A percentile compares a stretch with the other conserved stretches of the same genome.
phyloP scores from a whole-genome alignment of 64 coral and sea anemone species.

The Actinia tenebrosa region DNA sequence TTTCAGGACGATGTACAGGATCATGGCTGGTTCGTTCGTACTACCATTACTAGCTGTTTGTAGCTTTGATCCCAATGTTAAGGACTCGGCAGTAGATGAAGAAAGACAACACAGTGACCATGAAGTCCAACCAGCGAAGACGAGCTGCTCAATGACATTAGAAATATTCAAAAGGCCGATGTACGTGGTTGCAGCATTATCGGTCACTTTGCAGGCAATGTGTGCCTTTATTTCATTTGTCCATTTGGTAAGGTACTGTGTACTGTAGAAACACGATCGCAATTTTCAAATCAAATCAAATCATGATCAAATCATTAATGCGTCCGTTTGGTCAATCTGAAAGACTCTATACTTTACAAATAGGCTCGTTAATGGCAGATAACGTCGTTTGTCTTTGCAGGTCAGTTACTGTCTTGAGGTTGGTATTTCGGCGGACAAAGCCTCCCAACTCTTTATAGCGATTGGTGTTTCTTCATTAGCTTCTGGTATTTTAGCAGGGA shows the following conservation, averaged over 20 bases:
- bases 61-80: not conserved
- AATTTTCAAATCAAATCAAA: too few relatives aligned
- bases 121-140: not conserved
- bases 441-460: not conserved
- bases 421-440: not conserved
- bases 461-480: slow-evolving; percentile 6
- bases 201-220: not conserved
- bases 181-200: not conserved
- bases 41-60: too few relatives aligned
- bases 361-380: too few relatives aligned
- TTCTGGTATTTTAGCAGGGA: not conserved
- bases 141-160: not conserved
- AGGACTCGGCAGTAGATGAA: not conserved
- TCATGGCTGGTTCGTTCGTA: too few relatives aligned
- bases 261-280: not conserved
- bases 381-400: not conserved
- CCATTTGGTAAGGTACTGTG: slow-evolving; percentile 1
- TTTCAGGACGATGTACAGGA: too few relatives aligned
- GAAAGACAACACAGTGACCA: not conserved
- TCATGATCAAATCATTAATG: too few relatives aligned
- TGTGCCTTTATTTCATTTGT: not conserved
- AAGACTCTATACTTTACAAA: too few relatives aligned
- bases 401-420: slow-evolving; percentile 15
- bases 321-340: too few relatives aligned
- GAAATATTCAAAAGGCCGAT: not conserved